Conservation (phyloP, 2,113 vertebrate species). For the Datnioides undecimradiatus region DNA sequence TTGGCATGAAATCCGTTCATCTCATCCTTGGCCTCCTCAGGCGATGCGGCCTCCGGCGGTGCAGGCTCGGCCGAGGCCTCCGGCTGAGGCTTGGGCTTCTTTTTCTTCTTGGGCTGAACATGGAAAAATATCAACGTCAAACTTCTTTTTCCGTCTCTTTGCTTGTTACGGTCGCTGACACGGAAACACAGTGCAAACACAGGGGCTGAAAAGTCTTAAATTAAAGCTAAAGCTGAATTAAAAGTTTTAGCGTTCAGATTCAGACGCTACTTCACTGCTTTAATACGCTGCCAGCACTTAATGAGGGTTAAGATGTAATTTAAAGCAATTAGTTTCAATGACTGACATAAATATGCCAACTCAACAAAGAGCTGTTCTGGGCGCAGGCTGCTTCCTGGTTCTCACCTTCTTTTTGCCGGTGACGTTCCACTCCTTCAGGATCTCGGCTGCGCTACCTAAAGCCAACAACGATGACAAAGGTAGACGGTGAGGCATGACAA, state of each 20-base stretch:
- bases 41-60: slow-evolving; percentile 67
- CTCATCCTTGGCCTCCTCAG: slow-evolving; percentile 81
- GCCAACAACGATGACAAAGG: slow-evolving; percentile 21
- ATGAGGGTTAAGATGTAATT: background rate
- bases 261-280: background rate
- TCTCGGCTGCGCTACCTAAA: slow-evolving; percentile 92
- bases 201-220: no score
- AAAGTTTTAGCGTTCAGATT: background rate
- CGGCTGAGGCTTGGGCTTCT: slow-evolving; percentile 92
- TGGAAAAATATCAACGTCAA: slow-evolving; percentile 31
- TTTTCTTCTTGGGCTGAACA: slow-evolving; percentile 92
- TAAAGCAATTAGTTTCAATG: background rate
- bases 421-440: slow-evolving; percentile 96
- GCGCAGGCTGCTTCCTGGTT: background rate
- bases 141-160: background rate
- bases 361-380: background rate
- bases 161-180: no score
- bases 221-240: background rate
- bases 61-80: slow-evolving; percentile 77
- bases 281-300: background rate
- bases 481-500: background rate
- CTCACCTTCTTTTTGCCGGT: slow-evolving; percentile 96
- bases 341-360: background rate
- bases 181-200: no score
- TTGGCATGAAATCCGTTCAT: slow-evolving; percentile 93